Conservation (phyloP, 2,113 vertebrate species). For the Circaetus cinerascens region DNA sequence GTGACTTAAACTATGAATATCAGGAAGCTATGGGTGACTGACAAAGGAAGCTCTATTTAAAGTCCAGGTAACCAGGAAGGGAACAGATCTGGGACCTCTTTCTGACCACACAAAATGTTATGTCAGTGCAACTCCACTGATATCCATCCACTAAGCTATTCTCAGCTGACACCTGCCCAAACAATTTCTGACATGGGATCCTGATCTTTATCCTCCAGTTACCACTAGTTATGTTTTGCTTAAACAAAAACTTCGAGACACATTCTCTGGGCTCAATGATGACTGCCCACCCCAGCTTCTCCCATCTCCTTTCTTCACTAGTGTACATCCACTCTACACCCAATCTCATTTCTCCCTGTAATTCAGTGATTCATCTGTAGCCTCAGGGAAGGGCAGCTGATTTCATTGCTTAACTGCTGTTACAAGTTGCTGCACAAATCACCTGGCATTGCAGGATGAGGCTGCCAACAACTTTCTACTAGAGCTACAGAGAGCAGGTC, state of each 20-base stretch:
- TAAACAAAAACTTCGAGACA: background rate
- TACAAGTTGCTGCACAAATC: conserved; percentile 61
- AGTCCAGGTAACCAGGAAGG: background rate
- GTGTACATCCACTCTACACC: background rate
- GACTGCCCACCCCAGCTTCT: background rate
- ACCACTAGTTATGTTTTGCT: background rate
- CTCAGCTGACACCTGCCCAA: background rate
- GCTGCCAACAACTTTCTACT: background rate
- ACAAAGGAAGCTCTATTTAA: background rate
- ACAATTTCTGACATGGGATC: background rate
- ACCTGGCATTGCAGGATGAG: background rate
- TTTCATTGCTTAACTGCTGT: conserved; percentile 41
- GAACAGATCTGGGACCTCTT: background rate
- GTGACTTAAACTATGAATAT: background rate
- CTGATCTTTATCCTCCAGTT: background rate
- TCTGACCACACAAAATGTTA: background rate
- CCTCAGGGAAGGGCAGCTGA: conserved; percentile 27
- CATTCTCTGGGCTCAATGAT: background rate
- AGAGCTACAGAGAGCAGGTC: background rate
- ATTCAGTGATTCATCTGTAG: conserved; percentile 20
- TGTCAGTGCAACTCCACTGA: background rate
- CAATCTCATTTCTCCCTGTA: background rate
- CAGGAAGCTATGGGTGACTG: background rate
- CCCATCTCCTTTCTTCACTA: background rate
- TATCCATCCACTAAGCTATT: background rate